Percentiles rank a stretch among this genome's conserved stretches.
Conservation (phyloP, 2,888 invertebrate species). For the Latheticus oryzae region DNA sequence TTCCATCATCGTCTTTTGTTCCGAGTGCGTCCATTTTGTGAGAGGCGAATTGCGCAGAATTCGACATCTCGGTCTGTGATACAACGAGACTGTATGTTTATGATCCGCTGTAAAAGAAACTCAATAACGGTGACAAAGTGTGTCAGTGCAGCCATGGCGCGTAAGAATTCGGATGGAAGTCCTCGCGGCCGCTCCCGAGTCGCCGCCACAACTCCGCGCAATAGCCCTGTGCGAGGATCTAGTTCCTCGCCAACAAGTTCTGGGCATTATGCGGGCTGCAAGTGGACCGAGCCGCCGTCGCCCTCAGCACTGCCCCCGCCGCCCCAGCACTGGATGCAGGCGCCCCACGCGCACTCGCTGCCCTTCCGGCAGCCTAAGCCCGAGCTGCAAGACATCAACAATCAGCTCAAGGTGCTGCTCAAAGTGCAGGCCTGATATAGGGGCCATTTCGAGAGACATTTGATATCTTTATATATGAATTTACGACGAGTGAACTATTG, state of each 20-base stretch:
- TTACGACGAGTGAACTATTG: constrained; percentile 58
- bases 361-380: constrained; percentile 53
- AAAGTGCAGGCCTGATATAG: constrained; percentile 65
- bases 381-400: constrained; percentile 57
- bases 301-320: constrained; percentile 79
- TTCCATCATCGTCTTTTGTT: constrained; percentile 56
- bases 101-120: constrained; percentile 19
- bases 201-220: constrained; percentile 40
- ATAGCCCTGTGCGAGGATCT: constrained; percentile 46
- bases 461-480: constrained; percentile 58
- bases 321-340: constrained; percentile 78
- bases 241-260: constrained; percentile 62
- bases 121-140: constrained; percentile 30
- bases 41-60: constrained; percentile 58
- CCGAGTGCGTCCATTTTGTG: constrained; percentile 64
- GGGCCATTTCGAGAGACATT: constrained; percentile 56
- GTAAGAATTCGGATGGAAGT: constrained; percentile 49
- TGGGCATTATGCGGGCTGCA: constrained; percentile 74
- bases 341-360: constrained; percentile 55
- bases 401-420: constrained; percentile 64
- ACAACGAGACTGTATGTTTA: constrained; percentile 47
- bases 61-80: constrained; percentile 61
- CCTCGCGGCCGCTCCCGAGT: constrained; percentile 33
- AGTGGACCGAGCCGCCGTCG: constrained; percentile 78
- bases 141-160: constrained; percentile 49